Conservation (phyloP, 2,113 vertebrate species). For the Corapipo altera region DNA sequence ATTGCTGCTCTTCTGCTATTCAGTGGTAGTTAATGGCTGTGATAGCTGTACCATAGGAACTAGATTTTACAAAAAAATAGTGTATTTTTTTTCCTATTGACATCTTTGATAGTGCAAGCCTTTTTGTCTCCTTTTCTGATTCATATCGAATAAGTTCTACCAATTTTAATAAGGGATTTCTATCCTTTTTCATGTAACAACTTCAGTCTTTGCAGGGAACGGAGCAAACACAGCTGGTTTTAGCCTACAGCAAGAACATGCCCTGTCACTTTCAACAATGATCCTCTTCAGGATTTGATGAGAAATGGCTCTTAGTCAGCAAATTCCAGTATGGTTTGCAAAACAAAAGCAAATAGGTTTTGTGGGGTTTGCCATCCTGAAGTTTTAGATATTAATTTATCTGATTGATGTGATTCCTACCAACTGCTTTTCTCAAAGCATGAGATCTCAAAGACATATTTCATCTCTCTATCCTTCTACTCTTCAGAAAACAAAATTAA, state of each 20-base stretch:
- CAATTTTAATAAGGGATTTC: not conserved
- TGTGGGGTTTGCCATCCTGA: not conserved
- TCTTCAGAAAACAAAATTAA: not conserved
- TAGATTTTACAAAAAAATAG: not conserved
- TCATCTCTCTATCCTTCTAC: not conserved
- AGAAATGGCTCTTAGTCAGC: not conserved
- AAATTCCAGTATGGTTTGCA: not conserved
- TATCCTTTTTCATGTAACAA: not conserved
- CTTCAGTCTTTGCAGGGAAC: not conserved
- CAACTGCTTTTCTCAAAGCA: not conserved
- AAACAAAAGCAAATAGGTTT: not conserved
- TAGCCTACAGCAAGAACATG: not conserved
- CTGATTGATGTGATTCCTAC: not conserved
- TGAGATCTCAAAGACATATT: not conserved
- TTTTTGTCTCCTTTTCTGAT: not conserved
- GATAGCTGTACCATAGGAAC: not conserved
- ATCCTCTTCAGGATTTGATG: not conserved
- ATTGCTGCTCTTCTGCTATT: not conserved
- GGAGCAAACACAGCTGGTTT: not conserved
- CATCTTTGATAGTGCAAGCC: not conserved
- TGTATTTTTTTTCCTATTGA: not conserved
- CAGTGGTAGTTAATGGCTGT: not conserved
- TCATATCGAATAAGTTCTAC: not conserved
- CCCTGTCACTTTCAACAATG: not conserved
- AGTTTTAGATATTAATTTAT: not conserved